These are phyloP conservation scores for Zaprionus kolodkinae DNA, from an alignment of 1,140 invertebrate species.

Conservation along the genomic window DNA sequence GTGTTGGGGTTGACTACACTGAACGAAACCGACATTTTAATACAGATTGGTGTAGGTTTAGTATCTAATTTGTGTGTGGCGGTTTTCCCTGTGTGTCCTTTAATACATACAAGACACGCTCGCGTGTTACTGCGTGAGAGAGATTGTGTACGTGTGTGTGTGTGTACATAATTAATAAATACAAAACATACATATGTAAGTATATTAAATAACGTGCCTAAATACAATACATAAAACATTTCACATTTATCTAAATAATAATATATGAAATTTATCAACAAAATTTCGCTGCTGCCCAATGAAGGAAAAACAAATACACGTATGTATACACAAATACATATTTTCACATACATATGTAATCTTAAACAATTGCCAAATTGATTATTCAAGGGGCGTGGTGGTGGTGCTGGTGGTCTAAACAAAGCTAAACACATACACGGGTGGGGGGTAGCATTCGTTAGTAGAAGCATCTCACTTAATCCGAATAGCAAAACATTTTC, in stretches of 20 bases:
- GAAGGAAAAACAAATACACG: conserved; percentile 60
- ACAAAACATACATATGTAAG: conserved; percentile 68
- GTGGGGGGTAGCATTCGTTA: conserved; percentile 54
- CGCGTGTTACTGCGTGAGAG: conserved; percentile 8
- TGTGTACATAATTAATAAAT: conserved; percentile 58
- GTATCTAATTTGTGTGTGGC: conserved; percentile 74
- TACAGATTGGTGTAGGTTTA: conserved; percentile 51
- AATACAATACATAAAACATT: conserved; percentile 63
- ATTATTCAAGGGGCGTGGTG: conserved; percentile 31
- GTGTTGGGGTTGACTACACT: conserved; percentile 51
- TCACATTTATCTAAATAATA: conserved; percentile 78
- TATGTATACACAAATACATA: conserved; percentile 6
- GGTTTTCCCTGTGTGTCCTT: conserved; percentile 13
- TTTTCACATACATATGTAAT: conserved; percentile 22
- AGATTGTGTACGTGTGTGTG: conserved; percentile 40
- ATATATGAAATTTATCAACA: conserved; percentile 52
- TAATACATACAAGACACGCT: background rate
- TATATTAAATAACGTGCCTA: conserved; percentile 74
- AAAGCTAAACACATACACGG: conserved; percentile 57
- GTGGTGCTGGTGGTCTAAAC: conserved; percentile 30
- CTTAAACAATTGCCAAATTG: conserved; percentile 70
- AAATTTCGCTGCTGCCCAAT: conserved; percentile 69
- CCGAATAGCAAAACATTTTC: conserved; percentile 50
- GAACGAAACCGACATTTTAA: conserved; percentile 72
- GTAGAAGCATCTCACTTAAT: conserved; percentile 68